These are phyloP conservation scores for Mobula birostris DNA, from an alignment of 2,113 vertebrate genomes.

Conservation along the genomic window DNA sequence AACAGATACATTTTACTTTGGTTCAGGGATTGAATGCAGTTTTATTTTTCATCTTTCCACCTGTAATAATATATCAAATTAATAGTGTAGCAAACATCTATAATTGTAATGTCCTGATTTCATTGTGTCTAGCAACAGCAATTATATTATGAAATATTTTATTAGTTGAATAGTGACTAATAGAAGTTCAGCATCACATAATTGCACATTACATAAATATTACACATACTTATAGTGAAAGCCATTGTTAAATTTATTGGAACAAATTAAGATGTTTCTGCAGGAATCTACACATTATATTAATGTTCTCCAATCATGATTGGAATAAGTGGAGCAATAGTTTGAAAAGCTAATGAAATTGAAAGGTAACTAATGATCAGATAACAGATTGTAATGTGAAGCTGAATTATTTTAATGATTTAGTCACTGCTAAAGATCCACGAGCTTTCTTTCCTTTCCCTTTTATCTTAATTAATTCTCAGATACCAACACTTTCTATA, in stretches of 20 bases:
- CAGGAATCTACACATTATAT: not conserved
- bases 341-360: not conserved
- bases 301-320: not conserved
- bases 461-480: too few relatives aligned
- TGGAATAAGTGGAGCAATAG: not conserved
- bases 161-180: not conserved
- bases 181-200: not conserved
- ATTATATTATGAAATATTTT: not conserved
- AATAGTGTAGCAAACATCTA: not conserved
- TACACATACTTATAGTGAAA: not conserved
- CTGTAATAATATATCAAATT: not conserved
- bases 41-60: not conserved
- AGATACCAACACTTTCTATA: too few relatives aligned
- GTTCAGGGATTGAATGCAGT: not conserved
- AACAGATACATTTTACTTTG: not conserved
- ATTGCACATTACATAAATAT: not conserved
- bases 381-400: not conserved
- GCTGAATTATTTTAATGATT: constrained; percentile 2
- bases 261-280: not conserved
- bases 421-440: not conserved
- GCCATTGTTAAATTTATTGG: not conserved
- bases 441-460: too few relatives aligned
- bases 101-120: too few relatives aligned
- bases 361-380: not conserved
- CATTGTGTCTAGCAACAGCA: not conserved